Conservation (phyloP, 1,140 invertebrate genomes). For the Maconellicoccus hirsutus region DNA sequence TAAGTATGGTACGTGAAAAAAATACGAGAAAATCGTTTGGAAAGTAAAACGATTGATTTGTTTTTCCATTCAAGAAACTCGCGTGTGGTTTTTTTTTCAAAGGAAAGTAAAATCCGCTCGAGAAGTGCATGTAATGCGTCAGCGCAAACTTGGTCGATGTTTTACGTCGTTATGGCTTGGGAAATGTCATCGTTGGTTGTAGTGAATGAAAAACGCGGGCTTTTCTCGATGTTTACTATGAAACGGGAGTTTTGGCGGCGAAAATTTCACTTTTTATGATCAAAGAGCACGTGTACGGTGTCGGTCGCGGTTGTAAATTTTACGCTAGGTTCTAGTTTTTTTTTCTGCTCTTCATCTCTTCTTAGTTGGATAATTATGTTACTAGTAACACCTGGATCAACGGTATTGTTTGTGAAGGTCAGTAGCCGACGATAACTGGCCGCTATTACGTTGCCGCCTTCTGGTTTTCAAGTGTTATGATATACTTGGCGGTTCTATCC, state of each 20-base stretch:
- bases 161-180: not conserved
- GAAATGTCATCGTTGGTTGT: not conserved
- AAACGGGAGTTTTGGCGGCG: not conserved
- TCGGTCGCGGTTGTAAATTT: not conserved
- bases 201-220: not conserved
- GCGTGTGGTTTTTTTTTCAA: not conserved
- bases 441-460: not conserved
- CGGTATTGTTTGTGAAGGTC: constrained; percentile 20
- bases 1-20: too few species aligned
- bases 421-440: constrained; percentile 9
- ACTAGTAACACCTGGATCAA: constrained; percentile 13
- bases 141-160: not conserved
- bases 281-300: not conserved
- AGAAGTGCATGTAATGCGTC: not conserved
- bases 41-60: not conserved
- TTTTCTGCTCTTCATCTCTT: not conserved
- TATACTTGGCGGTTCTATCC: too few species aligned
- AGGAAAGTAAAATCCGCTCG: not conserved
- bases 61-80: not conserved
- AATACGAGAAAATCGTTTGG: not conserved
- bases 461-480: not conserved
- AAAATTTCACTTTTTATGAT: not conserved
- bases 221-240: not conserved
- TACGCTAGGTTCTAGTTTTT: not conserved
- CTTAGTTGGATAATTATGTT: constrained; percentile 6